These are phyloP conservation scores for Psophia crepitans DNA, from an alignment of 2,113 vertebrate species.

Conservation along the genomic window DNA sequence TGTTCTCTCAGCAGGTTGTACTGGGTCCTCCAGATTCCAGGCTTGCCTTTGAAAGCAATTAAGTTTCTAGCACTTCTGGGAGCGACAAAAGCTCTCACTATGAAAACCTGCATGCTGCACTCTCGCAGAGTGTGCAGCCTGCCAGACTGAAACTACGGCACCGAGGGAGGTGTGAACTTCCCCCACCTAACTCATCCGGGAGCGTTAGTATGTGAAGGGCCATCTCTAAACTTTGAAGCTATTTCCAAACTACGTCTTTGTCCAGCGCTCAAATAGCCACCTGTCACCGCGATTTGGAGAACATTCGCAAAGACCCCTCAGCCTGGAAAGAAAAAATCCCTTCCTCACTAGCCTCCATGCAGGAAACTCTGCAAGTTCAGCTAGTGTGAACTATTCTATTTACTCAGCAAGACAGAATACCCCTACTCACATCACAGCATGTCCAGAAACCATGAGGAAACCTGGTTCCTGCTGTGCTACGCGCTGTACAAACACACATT, in stretches of 20 bases:
- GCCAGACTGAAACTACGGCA: neutral
- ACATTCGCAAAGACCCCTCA: neutral
- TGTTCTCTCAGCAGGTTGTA: constrained; percentile 53
- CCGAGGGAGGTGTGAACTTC: neutral
- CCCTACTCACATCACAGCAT: neutral
- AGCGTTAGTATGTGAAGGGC: neutral
- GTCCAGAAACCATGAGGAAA: neutral
- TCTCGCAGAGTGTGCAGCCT: neutral
- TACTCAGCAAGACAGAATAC: neutral
- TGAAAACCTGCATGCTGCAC: neutral
- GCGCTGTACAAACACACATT: neutral
- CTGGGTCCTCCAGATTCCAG: constrained; percentile 60
- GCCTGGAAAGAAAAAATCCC: neutral
- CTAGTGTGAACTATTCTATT: neutral
- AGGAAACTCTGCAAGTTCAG: neutral
- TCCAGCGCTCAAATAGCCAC: neutral
- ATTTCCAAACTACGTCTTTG: neutral
- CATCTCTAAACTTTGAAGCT: neutral
- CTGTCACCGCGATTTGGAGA: neutral
- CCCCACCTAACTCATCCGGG: neutral
- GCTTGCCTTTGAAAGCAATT: constrained; percentile 58
- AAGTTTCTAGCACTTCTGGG: constrained; percentile 43
- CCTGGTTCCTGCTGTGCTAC: neutral
- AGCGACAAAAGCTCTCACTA: neutral
- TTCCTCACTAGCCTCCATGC: neutral